These are phyloP conservation scores for Xenops minutus DNA, from an alignment of 2,797 vertebrate species.

Conservation along the genomic window DNA sequence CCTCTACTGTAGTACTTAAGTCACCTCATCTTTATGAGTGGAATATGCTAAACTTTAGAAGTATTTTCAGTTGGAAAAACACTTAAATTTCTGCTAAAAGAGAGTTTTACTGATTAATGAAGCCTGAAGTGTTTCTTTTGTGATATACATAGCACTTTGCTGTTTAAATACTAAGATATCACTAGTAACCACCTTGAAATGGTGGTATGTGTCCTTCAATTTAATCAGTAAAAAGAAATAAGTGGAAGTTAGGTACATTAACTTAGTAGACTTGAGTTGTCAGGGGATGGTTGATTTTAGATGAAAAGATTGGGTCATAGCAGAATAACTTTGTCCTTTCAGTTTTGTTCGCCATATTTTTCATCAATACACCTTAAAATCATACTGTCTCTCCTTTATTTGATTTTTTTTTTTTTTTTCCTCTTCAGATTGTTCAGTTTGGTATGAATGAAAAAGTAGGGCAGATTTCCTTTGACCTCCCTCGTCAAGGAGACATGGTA, in stretches of 20 bases:
- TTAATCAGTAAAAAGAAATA: background rate
- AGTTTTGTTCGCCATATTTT: background rate
- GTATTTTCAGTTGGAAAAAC: background rate
- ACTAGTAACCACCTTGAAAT: background rate
- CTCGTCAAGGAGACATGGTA: slow-evolving; percentile 92
- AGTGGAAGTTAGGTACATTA: background rate
- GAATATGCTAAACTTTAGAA: background rate
- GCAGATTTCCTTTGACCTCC: slow-evolving; percentile 94
- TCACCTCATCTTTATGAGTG: background rate
- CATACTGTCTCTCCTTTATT: background rate
- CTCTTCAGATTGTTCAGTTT: slow-evolving; percentile 92
- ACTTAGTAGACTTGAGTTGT: background rate
- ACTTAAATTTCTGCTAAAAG: background rate
- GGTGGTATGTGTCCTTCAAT: background rate
- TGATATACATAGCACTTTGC: no score
- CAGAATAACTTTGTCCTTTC: background rate
- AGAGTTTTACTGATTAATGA: background rate
- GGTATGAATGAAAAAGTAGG: slow-evolving; percentile 97
- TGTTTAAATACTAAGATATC: background rate
- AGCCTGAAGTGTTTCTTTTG: background rate
- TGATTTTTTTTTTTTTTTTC: background rate
- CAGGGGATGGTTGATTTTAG: background rate
- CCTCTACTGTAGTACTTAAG: background rate
- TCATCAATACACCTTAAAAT: background rate
- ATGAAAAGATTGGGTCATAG: background rate